A percentile compares a stretch with the other conserved stretches of the same genome.
phyloP scores from a whole-genome alignment of 2,797 vertebrate species.

The Fundulus diaphanus region DNA sequence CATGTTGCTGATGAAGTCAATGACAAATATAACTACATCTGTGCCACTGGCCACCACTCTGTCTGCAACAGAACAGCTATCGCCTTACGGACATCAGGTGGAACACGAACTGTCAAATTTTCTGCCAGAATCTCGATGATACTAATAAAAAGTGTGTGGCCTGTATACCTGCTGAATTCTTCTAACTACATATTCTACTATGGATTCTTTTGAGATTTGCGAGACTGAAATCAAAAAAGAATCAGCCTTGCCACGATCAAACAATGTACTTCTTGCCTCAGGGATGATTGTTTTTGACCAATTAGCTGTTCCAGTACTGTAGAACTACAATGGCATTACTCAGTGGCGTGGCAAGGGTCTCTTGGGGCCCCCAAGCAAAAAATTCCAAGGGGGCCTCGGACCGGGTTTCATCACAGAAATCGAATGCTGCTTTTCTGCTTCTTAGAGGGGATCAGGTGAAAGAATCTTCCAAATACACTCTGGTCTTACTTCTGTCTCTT shows the following conservation, averaged over 20 bases:
- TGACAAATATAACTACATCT: conserved; percentile 5
- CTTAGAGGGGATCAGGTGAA: too few species aligned
- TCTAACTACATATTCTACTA: background rate
- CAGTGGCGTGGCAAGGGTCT: too few species aligned
- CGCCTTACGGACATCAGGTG: too few species aligned
- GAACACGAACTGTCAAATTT: background rate
- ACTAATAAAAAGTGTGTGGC: background rate
- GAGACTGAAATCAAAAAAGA: background rate
- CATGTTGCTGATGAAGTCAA: conserved; percentile 3
- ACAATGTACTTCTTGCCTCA: too few species aligned
- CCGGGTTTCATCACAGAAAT: too few species aligned
- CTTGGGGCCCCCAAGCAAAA: too few species aligned
- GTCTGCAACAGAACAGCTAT: background rate
- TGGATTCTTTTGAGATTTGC: background rate
- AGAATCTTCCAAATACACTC: too few species aligned
- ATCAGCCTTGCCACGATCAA: background rate
- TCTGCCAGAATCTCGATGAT: background rate
- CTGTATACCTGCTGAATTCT: background rate
- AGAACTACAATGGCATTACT: too few species aligned
- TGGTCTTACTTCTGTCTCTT: too few species aligned
- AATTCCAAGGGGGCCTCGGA: too few species aligned
- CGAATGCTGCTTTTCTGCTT: too few species aligned
- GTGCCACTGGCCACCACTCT: conserved; percentile 2
- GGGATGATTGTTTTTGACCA: background rate
- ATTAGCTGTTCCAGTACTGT: background rate